These are phyloP conservation scores for Perdita meconis DNA, from an alignment of 2,888 invertebrate genomes.

Conservation along the genomic window DNA sequence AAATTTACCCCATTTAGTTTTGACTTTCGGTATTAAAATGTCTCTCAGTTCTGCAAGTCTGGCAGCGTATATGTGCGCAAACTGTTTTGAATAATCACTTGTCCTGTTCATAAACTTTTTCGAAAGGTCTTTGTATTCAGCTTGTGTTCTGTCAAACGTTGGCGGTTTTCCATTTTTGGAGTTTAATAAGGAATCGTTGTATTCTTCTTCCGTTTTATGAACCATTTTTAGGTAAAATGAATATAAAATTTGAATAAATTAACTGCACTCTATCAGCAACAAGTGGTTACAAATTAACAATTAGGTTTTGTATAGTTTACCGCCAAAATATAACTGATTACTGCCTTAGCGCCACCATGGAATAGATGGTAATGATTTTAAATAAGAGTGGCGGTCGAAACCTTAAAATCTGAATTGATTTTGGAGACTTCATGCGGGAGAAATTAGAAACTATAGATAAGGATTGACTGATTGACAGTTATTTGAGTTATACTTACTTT, in stretches of 20 bases:
- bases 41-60: constrained; percentile 90
- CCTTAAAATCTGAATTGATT: no score
- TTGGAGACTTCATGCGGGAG: no score
- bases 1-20: constrained; percentile 88
- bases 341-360: constrained; percentile 16
- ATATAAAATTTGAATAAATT: neutral
- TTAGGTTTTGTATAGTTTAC: neutral
- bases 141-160: constrained; percentile 69
- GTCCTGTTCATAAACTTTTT: constrained; percentile 62
- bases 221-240: constrained; percentile 44
- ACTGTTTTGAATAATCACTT: constrained; percentile 87
- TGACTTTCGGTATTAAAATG: constrained; percentile 86
- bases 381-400: no score
- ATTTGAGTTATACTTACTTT: no score
- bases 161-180: constrained; percentile 49
- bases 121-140: constrained; percentile 69
- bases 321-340: constrained; percentile 33
- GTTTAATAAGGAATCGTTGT: constrained; percentile 21
- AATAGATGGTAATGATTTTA: no score
- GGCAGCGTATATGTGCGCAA: constrained; percentile 93
- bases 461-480: no score
- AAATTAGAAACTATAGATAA: no score
- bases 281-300: neutral
- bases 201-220: constrained; percentile 23
- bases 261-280: neutral